phyloP scores from a whole-genome alignment of 1,140 invertebrate species.

The Bombus pyrosoma region DNA sequence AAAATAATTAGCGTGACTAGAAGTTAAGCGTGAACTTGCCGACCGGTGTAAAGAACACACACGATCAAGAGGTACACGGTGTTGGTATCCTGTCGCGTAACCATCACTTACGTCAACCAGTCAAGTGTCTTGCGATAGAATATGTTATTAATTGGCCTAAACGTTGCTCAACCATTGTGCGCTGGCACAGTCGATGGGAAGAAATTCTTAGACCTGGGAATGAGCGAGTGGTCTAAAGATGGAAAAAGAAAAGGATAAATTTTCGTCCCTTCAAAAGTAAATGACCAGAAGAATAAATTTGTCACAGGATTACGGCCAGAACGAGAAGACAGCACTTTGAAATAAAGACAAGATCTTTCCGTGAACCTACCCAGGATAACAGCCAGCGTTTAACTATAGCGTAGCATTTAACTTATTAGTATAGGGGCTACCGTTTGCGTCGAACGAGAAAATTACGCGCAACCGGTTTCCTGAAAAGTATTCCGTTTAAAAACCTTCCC shows the following conservation, averaged over 20 bases:
- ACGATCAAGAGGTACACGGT: background rate
- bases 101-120: conserved; percentile 23
- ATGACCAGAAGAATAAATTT: background rate
- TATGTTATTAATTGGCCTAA: conserved; percentile 22
- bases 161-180: conserved; percentile 4
- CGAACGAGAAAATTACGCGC: conserved; percentile 52
- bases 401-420: conserved; percentile 56
- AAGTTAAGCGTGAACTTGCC: conserved; percentile 4
- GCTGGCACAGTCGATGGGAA: background rate
- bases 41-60: background rate
- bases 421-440: conserved; percentile 34
- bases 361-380: conserved; percentile 8
- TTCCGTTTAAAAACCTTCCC: conserved; percentile 5
- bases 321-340: conserved; percentile 19
- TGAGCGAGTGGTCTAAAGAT: conserved; percentile 1
- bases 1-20: conserved; percentile 68
- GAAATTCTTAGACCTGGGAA: conserved; percentile 5
- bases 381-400: conserved; percentile 23
- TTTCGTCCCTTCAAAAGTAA: background rate
- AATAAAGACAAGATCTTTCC: background rate
- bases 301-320: background rate
- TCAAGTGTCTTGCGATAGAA: conserved; percentile 13
- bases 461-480: conserved; percentile 41
- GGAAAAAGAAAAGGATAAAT: background rate
- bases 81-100: conserved; percentile 27